Conservation (phyloP, 2,888 invertebrate genomes). For the Leucozona laternaria region DNA sequence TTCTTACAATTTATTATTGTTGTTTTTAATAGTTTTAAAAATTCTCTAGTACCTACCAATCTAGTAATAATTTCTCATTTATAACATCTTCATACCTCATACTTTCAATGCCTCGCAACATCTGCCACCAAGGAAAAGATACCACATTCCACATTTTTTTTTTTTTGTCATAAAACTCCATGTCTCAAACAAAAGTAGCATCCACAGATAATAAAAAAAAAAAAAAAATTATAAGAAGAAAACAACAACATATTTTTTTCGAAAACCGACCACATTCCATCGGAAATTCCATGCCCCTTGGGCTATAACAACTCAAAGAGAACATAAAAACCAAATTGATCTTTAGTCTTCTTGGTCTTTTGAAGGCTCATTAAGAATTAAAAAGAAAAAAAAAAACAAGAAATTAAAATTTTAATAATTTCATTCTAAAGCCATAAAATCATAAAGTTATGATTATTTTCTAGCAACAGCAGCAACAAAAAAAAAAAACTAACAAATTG, state of each 20-base stretch:
- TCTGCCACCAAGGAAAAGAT: conserved; percentile 35
- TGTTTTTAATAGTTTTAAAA: not conserved
- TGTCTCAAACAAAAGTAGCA: conserved; percentile 54
- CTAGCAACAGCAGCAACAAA: conserved; percentile 13
- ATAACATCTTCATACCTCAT: conserved; percentile 36
- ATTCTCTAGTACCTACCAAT: too few relatives aligned
- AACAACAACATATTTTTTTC: conserved; percentile 57
- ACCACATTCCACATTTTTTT: conserved; percentile 35
- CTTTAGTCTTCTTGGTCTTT: conserved; percentile 40
- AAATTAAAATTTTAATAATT: conserved; percentile 41
- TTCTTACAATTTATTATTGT: too few relatives aligned
- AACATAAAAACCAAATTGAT: conserved; percentile 56
- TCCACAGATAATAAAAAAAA: conserved; percentile 38
- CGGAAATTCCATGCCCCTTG: conserved; percentile 62
- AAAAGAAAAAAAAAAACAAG: conserved; percentile 12
- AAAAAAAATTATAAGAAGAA: conserved; percentile 21
- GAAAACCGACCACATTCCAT: conserved; percentile 71
- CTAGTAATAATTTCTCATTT: conserved; percentile 35
- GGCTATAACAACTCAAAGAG: conserved; percentile 48
- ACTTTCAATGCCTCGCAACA: conserved; percentile 16
- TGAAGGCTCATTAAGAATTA: not conserved
- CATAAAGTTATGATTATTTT: conserved; percentile 69
- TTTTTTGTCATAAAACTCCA: conserved; percentile 44
- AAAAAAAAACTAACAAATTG: conserved; percentile 12
- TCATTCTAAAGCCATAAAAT: conserved; percentile 63